phyloP scores from a whole-genome alignment of 2,888 invertebrate genomes.

The Strigamia maritima region DNA sequence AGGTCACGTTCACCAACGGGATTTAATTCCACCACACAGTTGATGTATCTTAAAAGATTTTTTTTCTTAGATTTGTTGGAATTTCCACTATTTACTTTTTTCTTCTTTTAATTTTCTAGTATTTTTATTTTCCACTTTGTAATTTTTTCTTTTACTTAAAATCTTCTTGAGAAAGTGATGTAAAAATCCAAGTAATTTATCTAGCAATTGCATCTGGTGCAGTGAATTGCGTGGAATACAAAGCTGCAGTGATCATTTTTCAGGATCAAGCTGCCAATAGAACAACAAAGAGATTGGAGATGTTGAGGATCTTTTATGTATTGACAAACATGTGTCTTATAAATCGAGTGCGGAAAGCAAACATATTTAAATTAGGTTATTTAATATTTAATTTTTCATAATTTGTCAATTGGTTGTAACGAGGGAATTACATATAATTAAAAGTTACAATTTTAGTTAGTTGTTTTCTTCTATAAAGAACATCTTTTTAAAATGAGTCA shows the following conservation, averaged over 20 bases:
- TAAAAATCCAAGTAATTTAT: constrained; percentile 6
- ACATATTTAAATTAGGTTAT: too few relatives aligned
- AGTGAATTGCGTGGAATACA: constrained; percentile 1
- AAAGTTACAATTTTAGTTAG: not conserved
- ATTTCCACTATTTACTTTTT: not conserved
- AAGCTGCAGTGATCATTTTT: not conserved
- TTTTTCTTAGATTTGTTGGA: not conserved
- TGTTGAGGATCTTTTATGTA: not conserved
- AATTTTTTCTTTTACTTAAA: not conserved
- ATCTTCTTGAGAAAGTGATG: not conserved
- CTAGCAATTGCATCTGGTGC: constrained; percentile 11
- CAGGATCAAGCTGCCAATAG: not conserved
- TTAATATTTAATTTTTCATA: too few relatives aligned
- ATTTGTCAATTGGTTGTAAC: not conserved
- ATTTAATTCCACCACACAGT: not conserved
- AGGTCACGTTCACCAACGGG: constrained; percentile 2
- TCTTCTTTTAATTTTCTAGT: not conserved
- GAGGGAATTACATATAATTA: not conserved
- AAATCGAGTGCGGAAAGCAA: too few relatives aligned
- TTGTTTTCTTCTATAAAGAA: not conserved
- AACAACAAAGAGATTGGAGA: not conserved
- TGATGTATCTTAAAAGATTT: not conserved
- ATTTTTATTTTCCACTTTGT: not conserved
- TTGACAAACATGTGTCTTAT: not conserved
- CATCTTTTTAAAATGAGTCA: constrained; percentile 1